Base-by-base conservation (phyloP, 2,797 vertebrate genomes). In the Siniperca scherzeri region DNA sequence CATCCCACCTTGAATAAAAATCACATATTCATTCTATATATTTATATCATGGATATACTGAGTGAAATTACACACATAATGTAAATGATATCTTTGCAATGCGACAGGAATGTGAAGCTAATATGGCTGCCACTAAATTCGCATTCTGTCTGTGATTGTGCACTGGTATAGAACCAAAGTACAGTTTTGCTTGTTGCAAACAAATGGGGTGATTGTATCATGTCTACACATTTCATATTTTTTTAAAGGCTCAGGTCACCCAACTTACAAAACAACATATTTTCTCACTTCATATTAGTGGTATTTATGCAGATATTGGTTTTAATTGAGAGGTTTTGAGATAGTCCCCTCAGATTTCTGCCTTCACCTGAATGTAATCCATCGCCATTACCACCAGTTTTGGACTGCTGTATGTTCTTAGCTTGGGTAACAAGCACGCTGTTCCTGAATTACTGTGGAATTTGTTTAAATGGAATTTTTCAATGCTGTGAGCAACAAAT, bases 21-120 rank as follows among this genome's bases (percentile, higher is more conserved):
- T 53, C 36, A 69, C 30, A 64, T 60, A 79, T 61, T 57, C n/a
- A 60, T 36, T 44, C 22, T n/a, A 42, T 70, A 19, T 59, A 52
- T 74, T 50, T n/a, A 68, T 70, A 62, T 68, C 10, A 38, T 12
- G 55, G 19, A 55, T 33, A 56, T 0, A 19, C 22, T 17, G 59
- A 59, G 42, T 21, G 6, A 66, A 80, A 52, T 1, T 33, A 25
- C 65, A 77, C 44, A 46, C 12, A 22, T n/a, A 27, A 17, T 62
- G 30, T 52, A 64, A 72, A 70, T 42, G 0, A 64, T 50, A n/a
- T 64, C 0, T 42, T 57, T 72, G 14, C 33, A 67, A 16, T 42
- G 50, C 9, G 16, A 68, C 12, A 25, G 62, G 38, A 27, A 42
- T 16, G 61, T 50, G 13, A 56, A 12, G 57, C 38, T 30, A 27